A percentile compares a stretch with the other conserved stretches of the same genome.
Conservation (phyloP, 2,797 vertebrate genomes). For the Schizopygopsis pylzovi region DNA sequence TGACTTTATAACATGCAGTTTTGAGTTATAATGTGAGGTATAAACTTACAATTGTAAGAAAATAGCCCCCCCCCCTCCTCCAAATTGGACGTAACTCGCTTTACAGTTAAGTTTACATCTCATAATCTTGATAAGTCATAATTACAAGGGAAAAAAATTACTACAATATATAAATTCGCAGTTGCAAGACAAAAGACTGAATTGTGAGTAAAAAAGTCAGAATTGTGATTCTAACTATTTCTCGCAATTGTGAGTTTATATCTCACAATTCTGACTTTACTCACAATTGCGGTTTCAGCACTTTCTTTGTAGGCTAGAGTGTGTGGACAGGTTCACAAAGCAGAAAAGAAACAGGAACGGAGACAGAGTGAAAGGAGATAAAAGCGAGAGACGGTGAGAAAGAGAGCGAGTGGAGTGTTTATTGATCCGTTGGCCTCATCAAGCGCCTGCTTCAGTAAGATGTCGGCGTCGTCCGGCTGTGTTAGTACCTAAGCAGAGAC, state of each 20-base stretch:
- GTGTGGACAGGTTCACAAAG: conserved; percentile 3
- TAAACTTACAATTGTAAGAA: not conserved
- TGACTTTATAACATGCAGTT: too few species aligned
- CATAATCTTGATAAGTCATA: not conserved
- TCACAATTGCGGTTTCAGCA: not conserved
- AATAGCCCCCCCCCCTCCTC: too few species aligned
- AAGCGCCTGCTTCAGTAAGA: conserved; percentile 60
- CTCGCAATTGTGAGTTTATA: not conserved
- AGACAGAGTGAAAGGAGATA: conserved; percentile 6
- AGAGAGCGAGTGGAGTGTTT: conserved; percentile 43
- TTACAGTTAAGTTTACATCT: not conserved
- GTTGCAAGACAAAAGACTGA: not conserved
- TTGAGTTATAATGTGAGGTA: not conserved
- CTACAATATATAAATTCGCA: not conserved
- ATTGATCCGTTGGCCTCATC: conserved; percentile 76
- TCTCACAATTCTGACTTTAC: not conserved
- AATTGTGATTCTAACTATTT: not conserved
- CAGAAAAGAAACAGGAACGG: conserved; percentile 3
- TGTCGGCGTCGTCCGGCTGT: conserved; percentile 23
- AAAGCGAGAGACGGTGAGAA: conserved; percentile 27
- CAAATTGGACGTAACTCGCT: not conserved
- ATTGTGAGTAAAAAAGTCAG: not conserved
- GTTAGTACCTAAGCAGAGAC: conserved; percentile 31
- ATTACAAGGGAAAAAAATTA: too few species aligned
- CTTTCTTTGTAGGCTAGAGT: not conserved